These are phyloP conservation scores for Muntiacus reevesi DNA, from an alignment of 2,113 vertebrate species.

Conservation along the genomic window DNA sequence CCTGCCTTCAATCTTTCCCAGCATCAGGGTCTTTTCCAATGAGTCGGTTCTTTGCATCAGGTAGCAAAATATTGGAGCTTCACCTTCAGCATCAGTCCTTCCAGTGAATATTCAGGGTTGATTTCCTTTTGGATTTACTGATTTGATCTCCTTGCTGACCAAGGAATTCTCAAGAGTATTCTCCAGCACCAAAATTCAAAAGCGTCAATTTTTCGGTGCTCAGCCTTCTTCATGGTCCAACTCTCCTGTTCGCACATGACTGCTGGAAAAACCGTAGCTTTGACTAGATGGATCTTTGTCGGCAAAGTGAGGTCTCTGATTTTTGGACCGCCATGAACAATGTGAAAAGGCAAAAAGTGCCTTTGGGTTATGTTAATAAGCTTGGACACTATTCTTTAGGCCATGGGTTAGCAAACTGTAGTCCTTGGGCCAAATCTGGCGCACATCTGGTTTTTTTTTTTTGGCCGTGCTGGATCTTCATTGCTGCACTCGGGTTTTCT, in stretches of 20 bases:
- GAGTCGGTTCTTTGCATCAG: neutral
- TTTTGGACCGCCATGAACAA: neutral
- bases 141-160: neutral
- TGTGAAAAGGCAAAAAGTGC: neutral
- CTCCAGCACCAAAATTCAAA: neutral
- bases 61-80: neutral
- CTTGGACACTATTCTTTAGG: neutral
- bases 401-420: neutral
- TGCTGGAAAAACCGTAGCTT: neutral
- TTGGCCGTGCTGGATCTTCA: neutral
- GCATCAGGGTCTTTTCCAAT: neutral
- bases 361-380: neutral
- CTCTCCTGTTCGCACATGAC: neutral
- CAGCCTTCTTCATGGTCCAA: neutral
- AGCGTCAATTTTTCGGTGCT: accelerated
- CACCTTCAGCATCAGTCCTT: neutral
- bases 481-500: neutral
- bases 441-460: neutral
- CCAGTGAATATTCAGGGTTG: neutral
- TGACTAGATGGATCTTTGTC: neutral
- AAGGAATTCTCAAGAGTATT: neutral
- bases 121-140: neutral
- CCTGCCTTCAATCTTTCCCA: neutral
- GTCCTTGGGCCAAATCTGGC: neutral
- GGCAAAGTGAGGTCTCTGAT: neutral